Percentiles rank a stretch among this genome's conserved stretches.
phyloP scores from a whole-genome alignment of 2,888 invertebrate species.

The Actias luna region DNA sequence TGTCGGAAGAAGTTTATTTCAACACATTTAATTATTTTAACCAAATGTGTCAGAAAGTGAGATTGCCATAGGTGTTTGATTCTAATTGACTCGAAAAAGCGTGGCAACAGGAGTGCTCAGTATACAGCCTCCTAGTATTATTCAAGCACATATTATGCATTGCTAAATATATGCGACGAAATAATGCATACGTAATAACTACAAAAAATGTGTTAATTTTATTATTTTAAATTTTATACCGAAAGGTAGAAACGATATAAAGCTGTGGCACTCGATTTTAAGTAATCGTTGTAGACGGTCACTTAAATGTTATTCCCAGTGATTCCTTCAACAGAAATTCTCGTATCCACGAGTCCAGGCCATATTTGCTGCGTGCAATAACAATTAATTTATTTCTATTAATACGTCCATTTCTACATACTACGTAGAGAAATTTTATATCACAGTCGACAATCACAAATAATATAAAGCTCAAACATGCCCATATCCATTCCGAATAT shows the following conservation, averaged over 20 bases:
- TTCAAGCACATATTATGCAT: neutral
- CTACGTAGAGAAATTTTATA: conserved; percentile 66
- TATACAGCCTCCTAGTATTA: neutral
- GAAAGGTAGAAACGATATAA: conserved; percentile 11
- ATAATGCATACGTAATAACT: neutral
- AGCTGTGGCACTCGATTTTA: conserved; percentile 37
- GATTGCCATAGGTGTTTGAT: no score
- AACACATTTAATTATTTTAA: no score
- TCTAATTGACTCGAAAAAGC: neutral
- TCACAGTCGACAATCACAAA: conserved; percentile 76
- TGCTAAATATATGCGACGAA: neutral
- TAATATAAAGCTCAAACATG: conserved; percentile 75
- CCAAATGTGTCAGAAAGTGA: no score
- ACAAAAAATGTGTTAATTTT: neutral
- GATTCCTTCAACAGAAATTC: conserved; percentile 84
- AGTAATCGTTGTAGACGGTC: conserved; percentile 14
- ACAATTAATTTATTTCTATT: conserved; percentile 66
- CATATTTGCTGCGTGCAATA: conserved; percentile 80
- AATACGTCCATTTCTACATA: conserved; percentile 45
- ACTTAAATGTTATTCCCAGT: conserved; percentile 82
- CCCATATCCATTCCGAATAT: conserved; percentile 79
- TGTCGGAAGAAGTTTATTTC: no score
- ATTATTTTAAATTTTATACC: neutral
- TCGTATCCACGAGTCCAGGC: conserved; percentile 83
- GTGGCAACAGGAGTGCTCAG: neutral